Conservation (phyloP, 2,797 vertebrate species). For the Brachyalestes nurse region DNA sequence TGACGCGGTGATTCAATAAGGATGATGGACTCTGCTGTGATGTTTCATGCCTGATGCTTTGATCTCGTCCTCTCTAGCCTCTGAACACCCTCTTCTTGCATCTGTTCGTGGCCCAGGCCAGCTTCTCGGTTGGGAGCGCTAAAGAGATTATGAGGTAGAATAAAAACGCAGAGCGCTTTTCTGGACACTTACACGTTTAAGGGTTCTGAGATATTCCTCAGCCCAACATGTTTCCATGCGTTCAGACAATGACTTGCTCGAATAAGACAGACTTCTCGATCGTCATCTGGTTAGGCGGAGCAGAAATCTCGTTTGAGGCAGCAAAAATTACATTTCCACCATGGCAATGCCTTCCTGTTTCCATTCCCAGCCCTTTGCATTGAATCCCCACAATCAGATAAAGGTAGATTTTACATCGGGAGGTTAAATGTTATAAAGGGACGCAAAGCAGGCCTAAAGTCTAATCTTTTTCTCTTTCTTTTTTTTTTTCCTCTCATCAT, state of each 20-base stretch:
- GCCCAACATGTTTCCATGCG: conserved; percentile 15
- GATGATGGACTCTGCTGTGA: background rate
- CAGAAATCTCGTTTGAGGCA: conserved; percentile 51
- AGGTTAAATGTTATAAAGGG: conserved; percentile 31
- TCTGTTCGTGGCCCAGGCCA: conserved; percentile 84
- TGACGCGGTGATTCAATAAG: background rate
- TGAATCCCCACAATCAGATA: conserved; percentile 45
- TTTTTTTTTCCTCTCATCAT: conserved; percentile 36
- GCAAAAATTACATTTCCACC: conserved; percentile 52
- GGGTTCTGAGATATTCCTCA: conserved; percentile 24
- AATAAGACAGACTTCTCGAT: conserved; percentile 50
- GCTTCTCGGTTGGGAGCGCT: conserved; percentile 69
- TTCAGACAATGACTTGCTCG: conserved; percentile 25
- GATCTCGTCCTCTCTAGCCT: conserved; percentile 72
- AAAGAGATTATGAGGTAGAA: conserved; percentile 87
- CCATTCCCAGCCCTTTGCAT: conserved; percentile 49
- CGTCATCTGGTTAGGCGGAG: conserved; percentile 51
- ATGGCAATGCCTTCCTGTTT: conserved; percentile 54
- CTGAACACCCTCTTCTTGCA: conserved; percentile 92
- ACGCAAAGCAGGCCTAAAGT: conserved; percentile 28
- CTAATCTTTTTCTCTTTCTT: background rate
- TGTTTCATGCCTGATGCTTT: background rate
- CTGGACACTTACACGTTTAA: background rate
- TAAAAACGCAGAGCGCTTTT: background rate
- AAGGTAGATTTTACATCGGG: conserved; percentile 44